Conservation (phyloP, 2,113 vertebrate species). For the Ariopsis seemanni region DNA sequence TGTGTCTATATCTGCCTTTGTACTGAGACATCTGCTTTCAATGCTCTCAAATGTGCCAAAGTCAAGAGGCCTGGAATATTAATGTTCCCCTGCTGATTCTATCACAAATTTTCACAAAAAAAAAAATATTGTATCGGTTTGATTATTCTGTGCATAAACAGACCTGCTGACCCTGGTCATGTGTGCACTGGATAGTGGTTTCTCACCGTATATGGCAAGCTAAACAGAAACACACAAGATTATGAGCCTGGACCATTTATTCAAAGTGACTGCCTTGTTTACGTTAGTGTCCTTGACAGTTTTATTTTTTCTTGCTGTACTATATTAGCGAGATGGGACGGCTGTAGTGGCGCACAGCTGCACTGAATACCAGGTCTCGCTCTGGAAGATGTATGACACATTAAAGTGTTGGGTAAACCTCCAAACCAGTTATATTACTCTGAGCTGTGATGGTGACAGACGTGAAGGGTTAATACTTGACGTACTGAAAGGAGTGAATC, state of each 20-base stretch:
- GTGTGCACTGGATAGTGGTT: slow-evolving; percentile 60
- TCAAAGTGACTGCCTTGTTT: slow-evolving; percentile 64
- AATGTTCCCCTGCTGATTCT: slow-evolving; percentile 59
- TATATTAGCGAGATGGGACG: slow-evolving; percentile 45
- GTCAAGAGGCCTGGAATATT: slow-evolving; percentile 61
- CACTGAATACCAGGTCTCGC: slow-evolving; percentile 23
- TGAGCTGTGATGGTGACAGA: slow-evolving; percentile 16
- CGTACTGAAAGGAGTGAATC: slow-evolving; percentile 29
- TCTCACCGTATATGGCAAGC: slow-evolving; percentile 72
- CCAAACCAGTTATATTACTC: neutral
- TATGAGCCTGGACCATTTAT: slow-evolving; percentile 67
- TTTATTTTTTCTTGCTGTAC: slow-evolving; percentile 54
- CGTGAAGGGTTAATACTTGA: slow-evolving; percentile 16
- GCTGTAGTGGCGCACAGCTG: slow-evolving; percentile 59
- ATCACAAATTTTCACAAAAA: slow-evolving; percentile 57
- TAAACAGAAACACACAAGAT: slow-evolving; percentile 67
- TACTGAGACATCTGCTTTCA: slow-evolving; percentile 75
- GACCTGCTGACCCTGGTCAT: slow-evolving; percentile 51
- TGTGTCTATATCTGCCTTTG: slow-evolving; percentile 73
- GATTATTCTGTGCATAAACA: slow-evolving; percentile 71
- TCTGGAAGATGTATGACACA: slow-evolving; percentile 38
- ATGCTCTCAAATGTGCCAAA: slow-evolving; percentile 71
- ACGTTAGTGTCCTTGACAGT: slow-evolving; percentile 62
- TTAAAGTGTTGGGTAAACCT: slow-evolving; percentile 36
- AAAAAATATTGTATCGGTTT: slow-evolving; percentile 64